phyloP scores from a whole-genome alignment of 2,113 vertebrate species.

The Rhineura floridana region DNA sequence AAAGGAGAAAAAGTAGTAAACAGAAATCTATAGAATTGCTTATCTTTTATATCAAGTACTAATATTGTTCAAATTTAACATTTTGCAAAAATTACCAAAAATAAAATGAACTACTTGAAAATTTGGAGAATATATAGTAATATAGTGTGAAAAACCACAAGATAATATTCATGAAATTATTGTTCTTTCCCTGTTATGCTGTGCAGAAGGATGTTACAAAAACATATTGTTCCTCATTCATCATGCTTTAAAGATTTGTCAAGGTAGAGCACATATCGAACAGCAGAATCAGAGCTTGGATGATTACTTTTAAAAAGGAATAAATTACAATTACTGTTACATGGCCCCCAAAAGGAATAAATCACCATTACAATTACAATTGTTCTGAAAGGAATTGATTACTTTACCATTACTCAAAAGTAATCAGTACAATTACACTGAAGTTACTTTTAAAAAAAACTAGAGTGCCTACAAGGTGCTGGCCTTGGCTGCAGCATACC shows the following conservation, averaged over 20 bases:
- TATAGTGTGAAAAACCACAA: background rate
- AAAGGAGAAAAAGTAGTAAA: constrained; percentile 25
- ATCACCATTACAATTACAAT: no score
- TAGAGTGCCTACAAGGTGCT: no score
- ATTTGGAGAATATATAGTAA: background rate
- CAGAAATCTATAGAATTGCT: background rate
- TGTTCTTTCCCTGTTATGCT: background rate
- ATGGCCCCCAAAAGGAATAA: no score
- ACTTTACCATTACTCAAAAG: no score
- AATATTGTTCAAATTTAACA: background rate
- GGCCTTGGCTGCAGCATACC: no score
- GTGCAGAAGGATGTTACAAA: no score
- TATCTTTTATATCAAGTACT: background rate
- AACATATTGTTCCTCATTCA: background rate
- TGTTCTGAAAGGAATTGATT: no score
- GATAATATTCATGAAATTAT: background rate
- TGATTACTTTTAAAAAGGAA: no score
- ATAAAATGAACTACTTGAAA: background rate
- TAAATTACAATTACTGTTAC: no score
- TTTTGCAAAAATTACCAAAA: background rate
- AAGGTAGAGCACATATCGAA: background rate
- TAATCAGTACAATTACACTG: no score
- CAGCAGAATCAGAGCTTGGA: no score
- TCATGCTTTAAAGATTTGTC: background rate
- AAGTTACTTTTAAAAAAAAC: no score